A percentile compares a stretch with the other conserved stretches of the same genome.
phyloP scores from a whole-genome alignment of 1,140 invertebrate species.

The Melanaphis sacchari region DNA sequence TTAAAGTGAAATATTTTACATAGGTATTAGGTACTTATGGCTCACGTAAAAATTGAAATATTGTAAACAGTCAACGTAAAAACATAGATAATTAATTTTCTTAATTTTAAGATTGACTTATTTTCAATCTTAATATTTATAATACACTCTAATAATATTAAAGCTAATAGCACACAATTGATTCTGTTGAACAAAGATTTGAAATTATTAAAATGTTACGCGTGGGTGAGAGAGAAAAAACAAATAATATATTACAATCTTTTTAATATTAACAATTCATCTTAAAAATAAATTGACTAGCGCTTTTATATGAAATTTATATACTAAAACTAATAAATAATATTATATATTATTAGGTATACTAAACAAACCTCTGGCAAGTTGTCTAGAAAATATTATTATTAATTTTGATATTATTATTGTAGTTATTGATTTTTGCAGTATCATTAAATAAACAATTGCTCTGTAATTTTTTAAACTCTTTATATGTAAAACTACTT shows the following conservation, averaged over 20 bases:
- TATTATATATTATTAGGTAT: not conserved
- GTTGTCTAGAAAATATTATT: not conserved
- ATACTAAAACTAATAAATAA: not conserved
- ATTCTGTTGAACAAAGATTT: too few relatives aligned
- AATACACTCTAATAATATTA: not conserved
- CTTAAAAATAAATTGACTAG: not conserved
- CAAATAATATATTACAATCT: not conserved
- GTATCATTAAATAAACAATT: not conserved
- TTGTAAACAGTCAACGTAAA: too few relatives aligned
- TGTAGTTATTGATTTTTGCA: not conserved
- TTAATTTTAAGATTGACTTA: too few relatives aligned
- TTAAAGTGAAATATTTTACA: too few relatives aligned
- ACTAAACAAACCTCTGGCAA: not conserved
- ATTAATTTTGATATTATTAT: not conserved
- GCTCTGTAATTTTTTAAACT: not conserved
- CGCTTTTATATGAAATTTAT: too few relatives aligned
- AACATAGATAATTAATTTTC: too few relatives aligned
- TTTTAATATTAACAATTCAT: not conserved
- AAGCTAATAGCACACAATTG: not conserved
- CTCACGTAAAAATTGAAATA: too few relatives aligned
- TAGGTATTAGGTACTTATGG: too few relatives aligned
- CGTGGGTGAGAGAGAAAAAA: not conserved
- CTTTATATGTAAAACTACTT: not conserved
- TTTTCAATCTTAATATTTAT: too few relatives aligned
- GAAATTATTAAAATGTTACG: rapidly evolving